These are phyloP conservation scores for Poecilia gillii DNA, from an alignment of 2,797 vertebrate species.

Conservation along the genomic window DNA sequence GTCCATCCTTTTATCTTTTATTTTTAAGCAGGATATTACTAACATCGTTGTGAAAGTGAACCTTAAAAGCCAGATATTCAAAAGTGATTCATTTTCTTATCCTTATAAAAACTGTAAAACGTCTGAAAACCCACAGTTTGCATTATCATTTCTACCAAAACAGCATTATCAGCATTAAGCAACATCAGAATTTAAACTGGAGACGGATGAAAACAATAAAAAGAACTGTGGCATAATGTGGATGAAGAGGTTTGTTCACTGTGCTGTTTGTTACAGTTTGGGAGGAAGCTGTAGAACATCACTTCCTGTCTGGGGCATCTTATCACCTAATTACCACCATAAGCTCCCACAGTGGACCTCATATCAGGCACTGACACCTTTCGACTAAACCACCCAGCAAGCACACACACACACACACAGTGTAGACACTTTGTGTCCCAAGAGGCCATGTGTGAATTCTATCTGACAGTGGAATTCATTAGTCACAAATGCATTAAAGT, in stretches of 20 bases:
- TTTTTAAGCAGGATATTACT: neutral
- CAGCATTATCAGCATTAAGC: neutral
- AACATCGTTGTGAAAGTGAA: neutral
- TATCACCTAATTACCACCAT: slow-evolving; percentile 45
- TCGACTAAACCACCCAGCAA: neutral
- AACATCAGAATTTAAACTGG: neutral
- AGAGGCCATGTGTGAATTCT: neutral
- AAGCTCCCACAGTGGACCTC: slow-evolving; percentile 39
- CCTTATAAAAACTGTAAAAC: neutral
- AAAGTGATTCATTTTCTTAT: neutral
- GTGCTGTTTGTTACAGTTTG: slow-evolving; percentile 16
- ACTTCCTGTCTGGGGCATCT: slow-evolving; percentile 48
- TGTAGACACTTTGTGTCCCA: neutral
- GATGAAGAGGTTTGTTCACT: slow-evolving; percentile 19
- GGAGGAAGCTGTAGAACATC: slow-evolving; percentile 45
- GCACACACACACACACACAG: slow-evolving; percentile 1
- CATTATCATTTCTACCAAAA: neutral
- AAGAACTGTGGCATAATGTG: slow-evolving; percentile 13
- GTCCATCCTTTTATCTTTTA: neutral
- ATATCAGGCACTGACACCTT: slow-evolving; percentile 40
- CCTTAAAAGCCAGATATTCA: neutral
- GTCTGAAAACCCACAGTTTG: neutral
- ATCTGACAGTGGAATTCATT: neutral
- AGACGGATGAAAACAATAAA: neutral
- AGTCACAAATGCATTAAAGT: neutral